Evolutionary conservation across 37 sponge, comb jelly and placozoan genomes (phyloP), one percentile per base, ranked within the genome.

Genomic region (Axinella damicornis): DNA sequence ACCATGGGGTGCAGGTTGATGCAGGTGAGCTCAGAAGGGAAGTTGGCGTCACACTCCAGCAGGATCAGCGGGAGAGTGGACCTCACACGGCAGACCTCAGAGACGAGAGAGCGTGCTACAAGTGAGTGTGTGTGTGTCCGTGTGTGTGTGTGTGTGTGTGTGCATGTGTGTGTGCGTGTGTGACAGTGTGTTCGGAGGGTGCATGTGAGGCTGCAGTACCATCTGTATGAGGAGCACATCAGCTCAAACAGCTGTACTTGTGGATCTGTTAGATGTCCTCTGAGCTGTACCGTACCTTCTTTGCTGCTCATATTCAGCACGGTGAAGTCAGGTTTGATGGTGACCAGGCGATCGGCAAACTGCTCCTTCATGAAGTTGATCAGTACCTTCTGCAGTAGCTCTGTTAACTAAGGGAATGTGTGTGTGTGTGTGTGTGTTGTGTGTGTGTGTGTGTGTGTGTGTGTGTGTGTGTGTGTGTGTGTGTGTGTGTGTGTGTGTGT

Each of bases 11-110:
- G 89, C 32, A 89, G 33, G 14, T 71, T 71, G 27, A 74, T 20
- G 20, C 24, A 36, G 28, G 38, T 60, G 0, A 89, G 35, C 25
- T 89, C 89, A 6, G 21, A 37, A 28, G 83, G 84, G 53, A 30
- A 89, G n/a, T 79, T 89, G 24, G 74, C 89, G 33, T 76, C 79
- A 39, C 84, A 83, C 36, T 83, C 79, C n/a, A 90, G 62, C 28
- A 69, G 46, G 9, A 46, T 9, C 9, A 46, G 46, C 46, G 4
- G 4, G 4, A 46, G 46, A 46, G 46, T 46, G 4, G 46, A 9
- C 46, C 46, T 9, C 46, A 46, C 46, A 4, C 46, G 46, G 9
- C 9, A 46, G 46, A 46, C 46, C 46, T 46, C 46, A 9, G 46
- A 46, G 9, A 46, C 46, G 5, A 27, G 24, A 28, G 63, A 28